A percentile compares a stretch with the other conserved stretches of the same genome.
Evolutionary conservation across 1,140 invertebrate genomes (phyloP).

Genomic region (Epicauta chinensis): DNA sequence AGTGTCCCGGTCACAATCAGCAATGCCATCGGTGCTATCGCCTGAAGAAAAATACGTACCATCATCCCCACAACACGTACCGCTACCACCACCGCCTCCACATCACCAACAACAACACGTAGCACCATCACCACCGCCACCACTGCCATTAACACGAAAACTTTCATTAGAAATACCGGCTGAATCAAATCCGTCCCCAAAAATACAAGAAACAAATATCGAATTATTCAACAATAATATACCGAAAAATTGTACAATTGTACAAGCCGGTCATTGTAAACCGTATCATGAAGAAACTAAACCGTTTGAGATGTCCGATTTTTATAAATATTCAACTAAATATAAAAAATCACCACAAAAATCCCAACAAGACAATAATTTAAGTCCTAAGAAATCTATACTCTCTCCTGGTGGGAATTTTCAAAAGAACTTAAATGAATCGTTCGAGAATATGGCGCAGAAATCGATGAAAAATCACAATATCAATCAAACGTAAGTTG

Average conservation of each 20-base stretch:
- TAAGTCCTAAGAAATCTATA: slow-evolving; percentile 1
- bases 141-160: slow-evolving; percentile 34
- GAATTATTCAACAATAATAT: slow-evolving; percentile 48
- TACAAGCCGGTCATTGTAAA: slow-evolving; percentile 81
- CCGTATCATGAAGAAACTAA: slow-evolving; percentile 91
- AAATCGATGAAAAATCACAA: background rate
- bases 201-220: slow-evolving; percentile 37
- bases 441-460: slow-evolving; percentile 20
- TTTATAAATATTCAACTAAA: slow-evolving; percentile 95
- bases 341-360: slow-evolving; percentile 43
- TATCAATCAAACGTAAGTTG: no score
- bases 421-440: slow-evolving; percentile 23
- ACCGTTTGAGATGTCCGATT: slow-evolving; percentile 94
- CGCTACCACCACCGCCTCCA: slow-evolving; percentile 16
- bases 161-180: slow-evolving; percentile 36
- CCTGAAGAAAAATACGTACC: slow-evolving; percentile 35
- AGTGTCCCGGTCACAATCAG: slow-evolving; percentile 33
- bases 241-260: slow-evolving; percentile 74
- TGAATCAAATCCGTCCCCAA: slow-evolving; percentile 36
- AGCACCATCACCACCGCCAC: slow-evolving; percentile 16
- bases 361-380: slow-evolving; percentile 2
- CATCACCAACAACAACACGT: slow-evolving; percentile 30
- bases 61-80: slow-evolving; percentile 22
- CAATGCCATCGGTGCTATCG: slow-evolving; percentile 35
- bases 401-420: background rate